These are phyloP conservation scores for Planococcus citri DNA, from an alignment of 1,140 invertebrate species.

Conservation along the genomic window DNA sequence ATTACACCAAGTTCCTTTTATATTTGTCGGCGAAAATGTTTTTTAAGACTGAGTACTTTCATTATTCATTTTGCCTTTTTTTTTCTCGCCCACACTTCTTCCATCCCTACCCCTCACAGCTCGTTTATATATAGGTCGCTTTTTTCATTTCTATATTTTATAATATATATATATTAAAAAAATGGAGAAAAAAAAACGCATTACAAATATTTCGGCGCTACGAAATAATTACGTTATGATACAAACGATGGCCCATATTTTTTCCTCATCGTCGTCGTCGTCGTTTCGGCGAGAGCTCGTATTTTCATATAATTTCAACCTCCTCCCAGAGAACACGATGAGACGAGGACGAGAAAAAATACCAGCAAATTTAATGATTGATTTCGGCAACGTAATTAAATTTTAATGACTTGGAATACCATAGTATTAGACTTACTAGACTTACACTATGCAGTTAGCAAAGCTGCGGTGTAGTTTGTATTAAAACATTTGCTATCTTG, in stretches of 20 bases:
- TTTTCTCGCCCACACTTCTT: not conserved
- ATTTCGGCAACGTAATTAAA: not conserved
- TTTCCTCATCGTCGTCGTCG: not conserved
- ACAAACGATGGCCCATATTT: not conserved
- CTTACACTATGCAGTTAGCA: not conserved
- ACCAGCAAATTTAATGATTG: not conserved
- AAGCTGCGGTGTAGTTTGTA: not conserved
- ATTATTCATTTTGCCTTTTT: not conserved
- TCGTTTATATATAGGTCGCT: not conserved
- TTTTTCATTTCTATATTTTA: not conserved
- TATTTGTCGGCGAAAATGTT: slow-evolving; percentile 6
- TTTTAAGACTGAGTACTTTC: slow-evolving; percentile 3
- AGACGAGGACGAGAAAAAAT: too few species aligned
- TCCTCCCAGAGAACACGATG: too few species aligned
- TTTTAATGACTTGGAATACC: not conserved
- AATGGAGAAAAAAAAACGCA: not conserved
- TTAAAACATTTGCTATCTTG: slow-evolving; percentile 7
- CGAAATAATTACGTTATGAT: not conserved
- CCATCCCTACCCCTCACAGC: not conserved
- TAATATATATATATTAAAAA: too few species aligned
- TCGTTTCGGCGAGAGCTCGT: too few species aligned
- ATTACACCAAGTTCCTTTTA: slow-evolving; percentile 3
- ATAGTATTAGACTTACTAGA: not conserved
- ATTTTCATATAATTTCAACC: too few species aligned
- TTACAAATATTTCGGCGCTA: not conserved